A percentile compares a stretch with the other conserved stretches of the same genome.
phyloP scores from a whole-genome alignment of 2,113 vertebrate genomes.

The Apodemus sylvaticus region DNA sequence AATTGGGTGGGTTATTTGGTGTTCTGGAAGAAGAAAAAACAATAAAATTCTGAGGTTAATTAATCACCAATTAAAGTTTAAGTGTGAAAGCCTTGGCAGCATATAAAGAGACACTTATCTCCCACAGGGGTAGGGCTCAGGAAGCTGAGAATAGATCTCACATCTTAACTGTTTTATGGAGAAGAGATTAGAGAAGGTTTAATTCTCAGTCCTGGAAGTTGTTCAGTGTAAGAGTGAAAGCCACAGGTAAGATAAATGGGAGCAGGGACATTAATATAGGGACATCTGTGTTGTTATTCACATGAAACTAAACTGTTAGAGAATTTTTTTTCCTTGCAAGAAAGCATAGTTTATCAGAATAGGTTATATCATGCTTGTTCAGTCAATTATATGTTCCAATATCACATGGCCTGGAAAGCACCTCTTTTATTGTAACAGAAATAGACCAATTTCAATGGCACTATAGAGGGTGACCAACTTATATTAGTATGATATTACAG shows the following conservation, averaged over 20 bases:
- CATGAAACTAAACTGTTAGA: neutral
- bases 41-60: conserved; percentile 3
- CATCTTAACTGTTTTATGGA: neutral
- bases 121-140: neutral
- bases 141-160: neutral
- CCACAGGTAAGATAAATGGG: neutral
- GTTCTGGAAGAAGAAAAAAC: conserved; percentile 13
- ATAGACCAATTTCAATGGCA: neutral
- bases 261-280: neutral
- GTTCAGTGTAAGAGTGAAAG: neutral
- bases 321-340: neutral
- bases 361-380: neutral
- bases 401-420: neutral
- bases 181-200: neutral
- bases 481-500: neutral
- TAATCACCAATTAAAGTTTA: conserved; percentile 58
- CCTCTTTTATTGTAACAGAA: neutral
- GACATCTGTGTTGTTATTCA: neutral
- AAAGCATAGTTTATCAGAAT: neutral
- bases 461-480: neutral
- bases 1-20: neutral
- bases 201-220: neutral
- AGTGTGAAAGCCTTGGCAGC: conserved; percentile 7
- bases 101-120: neutral
- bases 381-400: neutral